Percentiles rank a stretch among this genome's conserved stretches.
phyloP scores from a whole-genome alignment of 1,140 invertebrate genomes.

The Babylonia areolata region DNA sequence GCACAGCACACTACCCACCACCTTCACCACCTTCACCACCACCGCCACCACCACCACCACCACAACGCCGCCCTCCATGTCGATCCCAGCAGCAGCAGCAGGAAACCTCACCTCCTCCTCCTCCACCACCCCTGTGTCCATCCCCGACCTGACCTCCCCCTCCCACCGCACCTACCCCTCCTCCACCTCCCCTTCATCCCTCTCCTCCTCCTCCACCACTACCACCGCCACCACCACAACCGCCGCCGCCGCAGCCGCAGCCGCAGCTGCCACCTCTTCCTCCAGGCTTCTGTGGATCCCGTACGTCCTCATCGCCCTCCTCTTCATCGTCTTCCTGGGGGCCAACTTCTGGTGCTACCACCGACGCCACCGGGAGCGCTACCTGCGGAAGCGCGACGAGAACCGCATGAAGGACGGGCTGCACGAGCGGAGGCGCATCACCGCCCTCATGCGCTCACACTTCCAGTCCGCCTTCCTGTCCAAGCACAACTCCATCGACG shows the following conservation, averaged over 20 bases:
- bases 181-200: not conserved
- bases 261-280: not conserved
- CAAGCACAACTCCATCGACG: not conserved
- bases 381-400: conserved; percentile 51
- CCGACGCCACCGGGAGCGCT: conserved; percentile 48
- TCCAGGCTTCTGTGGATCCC: conserved; percentile 41
- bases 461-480: conserved; percentile 35
- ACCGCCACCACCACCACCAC: no score
- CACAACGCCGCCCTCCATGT: no score
- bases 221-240: not conserved
- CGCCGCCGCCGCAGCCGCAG: not conserved
- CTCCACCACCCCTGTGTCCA: not conserved
- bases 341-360: conserved; percentile 58
- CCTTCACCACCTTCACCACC: no score
- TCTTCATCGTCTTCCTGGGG: conserved; percentile 51
- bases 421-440: conserved; percentile 47
- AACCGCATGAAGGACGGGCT: conserved; percentile 46
- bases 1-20: no score
- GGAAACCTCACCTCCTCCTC: not conserved
- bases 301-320: conserved; percentile 51
- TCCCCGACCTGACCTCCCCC: not conserved
- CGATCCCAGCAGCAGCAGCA: not conserved
- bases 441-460: conserved; percentile 35
- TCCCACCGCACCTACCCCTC: not conserved
- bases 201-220: no score